Percentiles rank a stretch among this genome's conserved stretches.
phyloP scores from a whole-genome alignment of 2,888 invertebrate genomes.

The Torymus auratus region DNA sequence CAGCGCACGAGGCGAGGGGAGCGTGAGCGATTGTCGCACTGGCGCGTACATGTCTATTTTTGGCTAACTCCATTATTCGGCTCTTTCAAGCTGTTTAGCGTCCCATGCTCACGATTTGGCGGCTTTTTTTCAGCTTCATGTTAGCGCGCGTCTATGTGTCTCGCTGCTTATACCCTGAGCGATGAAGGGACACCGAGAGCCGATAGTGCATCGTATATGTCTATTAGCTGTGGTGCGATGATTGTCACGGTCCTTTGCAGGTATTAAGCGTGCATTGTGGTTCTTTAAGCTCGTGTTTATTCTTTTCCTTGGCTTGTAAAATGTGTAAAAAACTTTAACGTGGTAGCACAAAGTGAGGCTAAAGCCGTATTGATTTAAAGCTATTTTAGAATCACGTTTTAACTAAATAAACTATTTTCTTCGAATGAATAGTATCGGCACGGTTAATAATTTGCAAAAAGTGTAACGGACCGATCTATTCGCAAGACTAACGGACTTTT shows the following conservation, averaged over 20 bases:
- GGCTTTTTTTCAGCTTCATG: background rate
- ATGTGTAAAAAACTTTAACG: background rate
- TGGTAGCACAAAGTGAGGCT: background rate
- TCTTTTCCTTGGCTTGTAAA: background rate
- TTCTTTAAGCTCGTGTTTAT: conserved; percentile 3
- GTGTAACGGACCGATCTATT: too few species aligned
- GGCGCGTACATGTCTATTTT: conserved; percentile 33
- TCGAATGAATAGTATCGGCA: too few species aligned
- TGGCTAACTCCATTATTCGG: conserved; percentile 48
- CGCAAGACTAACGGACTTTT: too few species aligned
- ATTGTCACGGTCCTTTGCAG: conserved; percentile 22
- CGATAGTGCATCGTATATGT: background rate
- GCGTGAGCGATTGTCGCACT: background rate
- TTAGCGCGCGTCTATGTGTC: background rate
- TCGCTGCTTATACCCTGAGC: conserved; percentile 2
- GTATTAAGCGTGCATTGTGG: conserved; percentile 14
- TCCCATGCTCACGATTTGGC: background rate
- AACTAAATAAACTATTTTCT: too few species aligned
- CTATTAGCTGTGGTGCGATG: background rate
- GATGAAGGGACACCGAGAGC: conserved; percentile 9
- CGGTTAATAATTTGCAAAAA: too few species aligned
- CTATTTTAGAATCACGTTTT: too few species aligned
- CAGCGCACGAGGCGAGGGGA: too few species aligned
- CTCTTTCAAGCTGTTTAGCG: conserved; percentile 38
- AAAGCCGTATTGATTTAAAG: too few species aligned